A percentile compares a stretch with the other conserved stretches of the same genome.
These are phyloP conservation scores for Astropecten irregularis DNA, from an alignment of 53 echinoderm and acorn worm species.

Conservation along the genomic window DNA sequence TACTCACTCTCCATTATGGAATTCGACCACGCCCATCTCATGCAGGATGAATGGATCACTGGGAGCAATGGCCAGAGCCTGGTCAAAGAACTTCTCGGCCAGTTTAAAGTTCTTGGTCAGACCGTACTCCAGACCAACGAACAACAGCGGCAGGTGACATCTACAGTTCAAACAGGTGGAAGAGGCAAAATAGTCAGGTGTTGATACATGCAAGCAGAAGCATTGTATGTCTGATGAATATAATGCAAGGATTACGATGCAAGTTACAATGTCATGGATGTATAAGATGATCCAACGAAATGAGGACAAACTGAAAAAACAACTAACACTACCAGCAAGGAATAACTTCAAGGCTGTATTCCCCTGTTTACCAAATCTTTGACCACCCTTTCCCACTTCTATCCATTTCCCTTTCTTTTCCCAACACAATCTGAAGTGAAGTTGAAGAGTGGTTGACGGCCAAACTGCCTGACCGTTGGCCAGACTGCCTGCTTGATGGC, in stretches of 20 bases:
- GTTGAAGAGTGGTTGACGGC: too few relatives aligned
- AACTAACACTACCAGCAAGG: too few relatives aligned
- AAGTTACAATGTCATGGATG: neutral
- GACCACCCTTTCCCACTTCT: too few relatives aligned
- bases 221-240: too few relatives aligned
- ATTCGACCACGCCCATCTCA: slow-evolving; percentile 96
- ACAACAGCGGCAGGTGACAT: slow-evolving; percentile 90
- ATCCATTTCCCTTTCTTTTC: too few relatives aligned
- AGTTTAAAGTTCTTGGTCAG: slow-evolving; percentile 94
- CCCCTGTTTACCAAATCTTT: neutral
- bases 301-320: neutral
- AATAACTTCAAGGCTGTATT: too few relatives aligned
- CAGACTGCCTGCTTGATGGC: too few relatives aligned
- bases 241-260: too few relatives aligned
- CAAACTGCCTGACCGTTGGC: too few relatives aligned
- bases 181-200: neutral
- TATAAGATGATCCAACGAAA: neutral
- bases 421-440: too few relatives aligned
- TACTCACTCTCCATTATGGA: slow-evolving; percentile 91
- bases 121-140: slow-evolving; percentile 91
- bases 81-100: slow-evolving; percentile 92
- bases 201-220: neutral
- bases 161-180: slow-evolving; percentile 47
- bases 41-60: slow-evolving; percentile 94
- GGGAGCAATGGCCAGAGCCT: slow-evolving; percentile 84